These are phyloP conservation scores for Brachyrhaphis roseni DNA, from an alignment of 2,797 vertebrate species.

Conservation along the genomic window DNA sequence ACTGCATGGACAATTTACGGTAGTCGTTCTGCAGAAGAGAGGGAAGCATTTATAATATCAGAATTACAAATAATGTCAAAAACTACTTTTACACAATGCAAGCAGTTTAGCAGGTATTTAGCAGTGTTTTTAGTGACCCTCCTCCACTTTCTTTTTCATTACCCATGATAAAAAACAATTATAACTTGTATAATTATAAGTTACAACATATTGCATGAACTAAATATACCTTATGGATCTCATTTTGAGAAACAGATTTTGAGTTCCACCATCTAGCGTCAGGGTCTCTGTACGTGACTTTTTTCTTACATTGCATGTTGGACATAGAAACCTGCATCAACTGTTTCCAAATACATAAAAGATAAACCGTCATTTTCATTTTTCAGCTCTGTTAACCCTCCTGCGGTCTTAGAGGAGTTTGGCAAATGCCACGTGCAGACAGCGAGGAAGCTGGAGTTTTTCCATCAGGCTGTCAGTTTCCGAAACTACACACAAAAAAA, in stretches of 20 bases:
- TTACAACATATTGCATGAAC: neutral
- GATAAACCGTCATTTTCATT: neutral
- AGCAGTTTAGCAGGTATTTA: neutral
- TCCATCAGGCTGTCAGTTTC: no score
- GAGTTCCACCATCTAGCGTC: neutral
- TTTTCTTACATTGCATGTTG: neutral
- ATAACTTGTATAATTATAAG: neutral
- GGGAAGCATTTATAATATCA: neutral
- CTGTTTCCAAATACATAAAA: neutral
- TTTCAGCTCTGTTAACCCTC: neutral
- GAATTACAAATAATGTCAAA: neutral
- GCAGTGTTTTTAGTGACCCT: neutral
- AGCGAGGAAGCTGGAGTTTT: no score
- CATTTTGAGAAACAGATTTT: neutral
- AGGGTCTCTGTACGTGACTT: neutral
- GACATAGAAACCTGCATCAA: neutral
- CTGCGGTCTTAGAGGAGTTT: neutral
- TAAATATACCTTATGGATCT: neutral
- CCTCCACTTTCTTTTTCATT: neutral
- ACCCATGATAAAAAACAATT: neutral
- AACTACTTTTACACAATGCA: neutral
- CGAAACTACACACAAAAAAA: no score
- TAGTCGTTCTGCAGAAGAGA: conserved; percentile 88
- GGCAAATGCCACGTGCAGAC: no score
- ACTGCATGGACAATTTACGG: conserved; percentile 98